Conservation (phyloP, 1,140 invertebrate genomes). For the Amphibalanus amphitrite region DNA sequence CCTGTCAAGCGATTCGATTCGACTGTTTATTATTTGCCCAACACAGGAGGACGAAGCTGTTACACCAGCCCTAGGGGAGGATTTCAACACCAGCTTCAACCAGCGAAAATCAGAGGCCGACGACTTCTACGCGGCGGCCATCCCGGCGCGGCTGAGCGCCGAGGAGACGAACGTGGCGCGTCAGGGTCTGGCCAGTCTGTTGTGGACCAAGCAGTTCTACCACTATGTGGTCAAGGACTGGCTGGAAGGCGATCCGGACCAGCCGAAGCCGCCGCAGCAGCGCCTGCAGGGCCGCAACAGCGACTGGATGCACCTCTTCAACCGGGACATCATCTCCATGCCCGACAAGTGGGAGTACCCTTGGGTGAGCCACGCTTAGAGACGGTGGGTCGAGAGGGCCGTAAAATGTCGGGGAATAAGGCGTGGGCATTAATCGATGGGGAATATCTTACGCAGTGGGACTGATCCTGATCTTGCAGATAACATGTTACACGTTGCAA, state of each 20-base stretch:
- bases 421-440: too few species aligned
- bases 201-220: constrained; percentile 33
- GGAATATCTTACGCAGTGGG: too few species aligned
- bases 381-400: too few species aligned
- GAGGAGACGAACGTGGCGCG: constrained; percentile 20
- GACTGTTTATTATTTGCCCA: too few species aligned
- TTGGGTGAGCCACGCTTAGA: constrained; percentile 24
- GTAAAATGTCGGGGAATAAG: too few species aligned
- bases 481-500: too few species aligned
- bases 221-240: constrained; percentile 27
- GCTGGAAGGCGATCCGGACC: constrained; percentile 23
- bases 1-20: too few species aligned
- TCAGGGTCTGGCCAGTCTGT: constrained; percentile 27
- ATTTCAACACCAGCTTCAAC: constrained; percentile 23
- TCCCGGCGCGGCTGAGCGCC: constrained; percentile 6
- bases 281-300: constrained; percentile 21
- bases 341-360: constrained; percentile 34
- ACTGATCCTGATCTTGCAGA: too few species aligned
- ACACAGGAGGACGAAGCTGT: not conserved
- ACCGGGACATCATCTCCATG: constrained; percentile 28
- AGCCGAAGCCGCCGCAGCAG: constrained; percentile 20
- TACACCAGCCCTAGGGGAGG: constrained; percentile 10
- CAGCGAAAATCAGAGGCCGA: constrained; percentile 24
- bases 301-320: constrained; percentile 28
- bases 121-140: constrained; percentile 24